A percentile compares a stretch with the other conserved stretches of the same genome.
These are phyloP conservation scores for Daboia siamensis DNA, from an alignment of 2,113 vertebrate species.

Conservation along the genomic window DNA sequence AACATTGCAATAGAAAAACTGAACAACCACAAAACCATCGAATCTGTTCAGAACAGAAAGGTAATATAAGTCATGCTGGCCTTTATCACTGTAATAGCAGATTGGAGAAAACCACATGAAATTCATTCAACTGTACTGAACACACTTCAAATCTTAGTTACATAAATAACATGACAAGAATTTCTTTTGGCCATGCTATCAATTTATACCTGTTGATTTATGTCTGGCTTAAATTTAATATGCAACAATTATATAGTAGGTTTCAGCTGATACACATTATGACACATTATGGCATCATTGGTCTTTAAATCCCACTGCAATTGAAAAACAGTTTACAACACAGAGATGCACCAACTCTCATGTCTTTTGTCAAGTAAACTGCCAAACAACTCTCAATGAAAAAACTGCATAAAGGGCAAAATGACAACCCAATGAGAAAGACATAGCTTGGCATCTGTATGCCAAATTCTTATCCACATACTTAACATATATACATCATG, in stretches of 20 bases:
- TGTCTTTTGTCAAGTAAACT: not conserved
- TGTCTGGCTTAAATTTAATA: not conserved
- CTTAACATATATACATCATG: not conserved
- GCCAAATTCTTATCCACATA: not conserved
- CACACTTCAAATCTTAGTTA: not conserved
- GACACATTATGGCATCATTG: not conserved
- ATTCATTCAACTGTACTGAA: not conserved
- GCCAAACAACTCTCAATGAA: not conserved
- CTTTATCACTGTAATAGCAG: not conserved
- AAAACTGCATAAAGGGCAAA: not conserved
- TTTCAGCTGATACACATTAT: not conserved
- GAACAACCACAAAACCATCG: not conserved
- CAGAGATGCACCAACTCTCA: not conserved
- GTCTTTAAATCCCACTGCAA: not conserved
- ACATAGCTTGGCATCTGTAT: conserved; percentile 1
- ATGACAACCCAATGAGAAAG: not conserved
- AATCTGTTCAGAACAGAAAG: not conserved
- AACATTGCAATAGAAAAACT: not conserved
- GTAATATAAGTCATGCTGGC: not conserved
- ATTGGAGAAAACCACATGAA: not conserved
- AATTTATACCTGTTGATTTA: not conserved
- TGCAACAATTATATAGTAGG: not conserved
- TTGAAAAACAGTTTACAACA: not conserved
- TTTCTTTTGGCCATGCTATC: not conserved
- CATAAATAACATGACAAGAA: not conserved